Evolutionary conservation across 2,888 invertebrate species (phyloP), one percentile per base, ranked within the genome.

Genomic region (Drosophila engyochracea): DNA sequence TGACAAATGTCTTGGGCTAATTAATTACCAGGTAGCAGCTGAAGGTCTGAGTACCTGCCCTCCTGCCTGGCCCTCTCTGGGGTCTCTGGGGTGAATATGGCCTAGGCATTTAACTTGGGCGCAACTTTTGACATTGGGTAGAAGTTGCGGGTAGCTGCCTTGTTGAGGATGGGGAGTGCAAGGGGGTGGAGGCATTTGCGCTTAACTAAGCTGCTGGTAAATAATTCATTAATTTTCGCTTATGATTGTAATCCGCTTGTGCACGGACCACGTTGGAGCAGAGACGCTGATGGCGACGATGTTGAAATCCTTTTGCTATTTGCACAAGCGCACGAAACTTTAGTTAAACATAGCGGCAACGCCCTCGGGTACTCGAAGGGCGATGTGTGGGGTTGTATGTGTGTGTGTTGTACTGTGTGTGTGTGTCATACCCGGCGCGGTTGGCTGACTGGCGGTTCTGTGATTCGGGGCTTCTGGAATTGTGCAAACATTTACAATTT

Each of bases 161-260:
- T 53, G 47, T 58, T 39, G 47, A 12, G 49, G 31, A 7, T 16
- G 12, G 6, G 1, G 49, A 1, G 16, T 14, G 39, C 10, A 12
- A 12, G 16, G 7, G 39, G 51, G 39, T 2, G 31, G 28, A 30
- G 54, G 49, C 71, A 62, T 57, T 79, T 71, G 72, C 74, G 82
- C 77, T 77, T 85, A 85, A 80, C 78, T 88, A 90, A 90, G 91
- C 89, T 89, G 74, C 83, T 86, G 83, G 87, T 91, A 91, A 91
- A 91, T 90, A 90, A 89, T 91, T 91, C 78, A 91, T 91, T 91
- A 91, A 89, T 88, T 89, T 91, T 87, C 85, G 89, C 85, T 91
- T 90, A 87, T 86, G 91, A 89, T 84, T 91, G 85, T 91, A 91
- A 91, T 89, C 84, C 82, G 87, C 84, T 88, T 85, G 82, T 77